phyloP scores from a whole-genome alignment of 2,113 vertebrate genomes.

The Eurypyga helias region DNA sequence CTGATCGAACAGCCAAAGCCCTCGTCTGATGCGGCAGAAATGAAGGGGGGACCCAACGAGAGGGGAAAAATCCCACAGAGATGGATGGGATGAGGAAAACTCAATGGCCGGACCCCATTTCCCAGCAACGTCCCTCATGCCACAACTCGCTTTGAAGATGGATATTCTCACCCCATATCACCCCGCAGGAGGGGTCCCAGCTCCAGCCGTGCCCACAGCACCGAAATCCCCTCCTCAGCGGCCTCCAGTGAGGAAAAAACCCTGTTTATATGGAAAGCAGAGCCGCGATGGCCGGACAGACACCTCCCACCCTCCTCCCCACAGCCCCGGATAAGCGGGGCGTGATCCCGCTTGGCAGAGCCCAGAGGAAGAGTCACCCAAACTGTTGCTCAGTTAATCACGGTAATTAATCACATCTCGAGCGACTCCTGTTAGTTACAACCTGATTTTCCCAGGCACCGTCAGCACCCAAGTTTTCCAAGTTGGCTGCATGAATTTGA shows the following conservation, averaged over 20 bases:
- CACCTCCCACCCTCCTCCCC: not conserved
- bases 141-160: not conserved
- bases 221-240: not conserved
- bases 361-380: not conserved
- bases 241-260: not conserved
- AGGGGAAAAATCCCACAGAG: not conserved
- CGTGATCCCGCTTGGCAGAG: not conserved
- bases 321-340: rapidly evolving
- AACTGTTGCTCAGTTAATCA: conserved; percentile 17
- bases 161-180: not conserved
- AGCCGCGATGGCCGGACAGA: not conserved
- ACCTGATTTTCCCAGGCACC: not conserved
- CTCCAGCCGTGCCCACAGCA: not conserved
- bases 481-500: no score
- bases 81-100: not conserved
- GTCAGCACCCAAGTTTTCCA: not conserved
- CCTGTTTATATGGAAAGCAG: not conserved
- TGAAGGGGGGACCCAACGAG: not conserved
- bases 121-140: rapidly evolving
- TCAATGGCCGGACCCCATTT: not conserved
- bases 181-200: not conserved
- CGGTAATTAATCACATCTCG: conserved; percentile 37
- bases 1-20: not conserved
- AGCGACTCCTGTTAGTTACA: not conserved
- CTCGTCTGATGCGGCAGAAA: not conserved